Conservation (phyloP, 2,888 invertebrate species). For the Saturnia japonica region DNA sequence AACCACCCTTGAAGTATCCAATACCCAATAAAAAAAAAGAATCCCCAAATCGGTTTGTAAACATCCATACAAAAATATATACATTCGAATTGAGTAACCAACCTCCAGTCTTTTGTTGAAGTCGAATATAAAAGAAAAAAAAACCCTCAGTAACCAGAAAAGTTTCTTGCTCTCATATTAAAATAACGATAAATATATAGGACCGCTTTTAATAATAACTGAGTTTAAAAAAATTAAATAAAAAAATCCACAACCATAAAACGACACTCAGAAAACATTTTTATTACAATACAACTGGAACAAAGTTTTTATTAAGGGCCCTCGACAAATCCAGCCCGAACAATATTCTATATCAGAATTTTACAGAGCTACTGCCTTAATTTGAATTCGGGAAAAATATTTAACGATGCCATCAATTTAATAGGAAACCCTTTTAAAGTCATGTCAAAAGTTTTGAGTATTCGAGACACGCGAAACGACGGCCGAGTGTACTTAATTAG, state of each 20-base stretch:
- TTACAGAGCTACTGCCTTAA: neutral
- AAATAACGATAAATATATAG: neutral
- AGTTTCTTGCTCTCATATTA: no score
- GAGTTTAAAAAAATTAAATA: neutral
- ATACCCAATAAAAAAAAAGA: no score
- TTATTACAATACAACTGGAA: slow-evolving; percentile 2
- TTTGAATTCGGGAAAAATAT: neutral
- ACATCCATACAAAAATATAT: no score
- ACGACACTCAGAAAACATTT: neutral
- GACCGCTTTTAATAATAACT: neutral
- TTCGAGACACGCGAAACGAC: slow-evolving; percentile 24
- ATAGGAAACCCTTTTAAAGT: slow-evolving; percentile 20
- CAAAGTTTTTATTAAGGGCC: slow-evolving; percentile 7
- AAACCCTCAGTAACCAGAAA: no score
- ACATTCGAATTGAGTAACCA: no score
- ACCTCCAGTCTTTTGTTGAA: no score
- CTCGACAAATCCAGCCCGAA: neutral
- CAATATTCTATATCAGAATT: neutral
- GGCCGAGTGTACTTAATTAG: slow-evolving; percentile 29
- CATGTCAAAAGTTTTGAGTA: slow-evolving; percentile 28
- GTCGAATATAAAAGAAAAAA: no score
- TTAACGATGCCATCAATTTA: slow-evolving; percentile 9
- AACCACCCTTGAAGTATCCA: no score
- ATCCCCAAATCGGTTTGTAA: no score
- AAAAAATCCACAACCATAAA: neutral